phyloP scores from a whole-genome alignment of 2,888 invertebrate species.

The Coenonympha arcania region DNA sequence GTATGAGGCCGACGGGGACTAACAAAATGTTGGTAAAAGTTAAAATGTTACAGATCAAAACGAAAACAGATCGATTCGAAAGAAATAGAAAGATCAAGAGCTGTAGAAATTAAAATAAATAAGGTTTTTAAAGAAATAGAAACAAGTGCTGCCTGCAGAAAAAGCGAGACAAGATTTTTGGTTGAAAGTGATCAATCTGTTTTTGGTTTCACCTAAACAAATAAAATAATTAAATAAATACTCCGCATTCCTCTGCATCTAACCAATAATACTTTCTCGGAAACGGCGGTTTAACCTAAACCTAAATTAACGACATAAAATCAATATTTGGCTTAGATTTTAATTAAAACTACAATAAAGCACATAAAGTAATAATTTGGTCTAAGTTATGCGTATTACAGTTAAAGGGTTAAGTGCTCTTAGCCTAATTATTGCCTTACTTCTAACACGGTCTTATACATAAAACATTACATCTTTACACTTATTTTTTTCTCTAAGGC shows the following conservation, averaged over 20 bases:
- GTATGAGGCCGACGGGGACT: slow-evolving; percentile 22
- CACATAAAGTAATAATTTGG: slow-evolving; percentile 73
- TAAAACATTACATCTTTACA: slow-evolving; percentile 1
- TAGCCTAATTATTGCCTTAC: slow-evolving; percentile 70
- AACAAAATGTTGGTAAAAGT: slow-evolving; percentile 8
- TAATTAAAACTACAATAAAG: slow-evolving; percentile 72
- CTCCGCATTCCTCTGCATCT: slow-evolving; percentile 51
- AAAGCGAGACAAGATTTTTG: not conserved
- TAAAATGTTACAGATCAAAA: slow-evolving; percentile 5
- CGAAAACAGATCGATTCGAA: not conserved
- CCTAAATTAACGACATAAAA: slow-evolving; percentile 64
- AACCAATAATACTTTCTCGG: slow-evolving; percentile 68
- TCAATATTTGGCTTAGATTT: slow-evolving; percentile 74
- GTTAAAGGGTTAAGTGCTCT: slow-evolving; percentile 68
- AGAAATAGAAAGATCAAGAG: not conserved
- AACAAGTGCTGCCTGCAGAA: not conserved
- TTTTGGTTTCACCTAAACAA: not conserved
- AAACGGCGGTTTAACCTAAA: slow-evolving; percentile 56
- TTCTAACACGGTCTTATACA: slow-evolving; percentile 54
- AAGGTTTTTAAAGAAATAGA: not conserved
- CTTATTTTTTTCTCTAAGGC: not conserved
- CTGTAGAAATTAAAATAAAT: not conserved
- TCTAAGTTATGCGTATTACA: slow-evolving; percentile 69
- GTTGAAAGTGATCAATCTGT: not conserved
- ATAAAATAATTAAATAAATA: slow-evolving; percentile 55